A percentile compares a stretch with the other conserved stretches of the same genome.
Evolutionary conservation across 2,888 invertebrate species (phyloP).

Genomic region (Epicampocera succincta): DNA sequence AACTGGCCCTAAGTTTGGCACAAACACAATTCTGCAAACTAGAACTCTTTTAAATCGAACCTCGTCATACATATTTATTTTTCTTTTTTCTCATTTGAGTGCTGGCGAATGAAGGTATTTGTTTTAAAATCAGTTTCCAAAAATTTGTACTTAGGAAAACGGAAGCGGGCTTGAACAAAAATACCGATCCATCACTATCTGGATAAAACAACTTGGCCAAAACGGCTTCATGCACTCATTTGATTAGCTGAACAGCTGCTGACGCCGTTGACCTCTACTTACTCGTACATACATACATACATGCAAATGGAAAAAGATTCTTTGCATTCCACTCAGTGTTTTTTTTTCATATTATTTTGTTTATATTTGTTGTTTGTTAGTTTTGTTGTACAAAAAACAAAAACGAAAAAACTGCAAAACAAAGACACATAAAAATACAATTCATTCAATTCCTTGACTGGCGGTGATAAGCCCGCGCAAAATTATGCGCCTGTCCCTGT

Average conservation of each 20-base stretch:
- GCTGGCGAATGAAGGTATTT: no score
- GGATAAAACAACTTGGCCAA: constrained; percentile 1
- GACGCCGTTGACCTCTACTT: constrained; percentile 23
- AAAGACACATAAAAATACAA: constrained; percentile 27
- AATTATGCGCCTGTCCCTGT: constrained; percentile 63
- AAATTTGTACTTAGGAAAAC: no score
- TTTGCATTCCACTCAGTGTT: constrained; percentile 15
- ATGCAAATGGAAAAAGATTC: neutral
- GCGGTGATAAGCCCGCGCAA: constrained; percentile 62
- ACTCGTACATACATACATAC: no score
- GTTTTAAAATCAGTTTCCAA: no score
- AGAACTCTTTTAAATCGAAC: no score
- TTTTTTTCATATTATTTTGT: constrained; percentile 19
- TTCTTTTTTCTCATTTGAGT: no score
- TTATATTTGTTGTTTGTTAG: constrained; percentile 24
- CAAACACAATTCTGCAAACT: no score
- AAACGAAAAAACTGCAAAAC: constrained; percentile 23
- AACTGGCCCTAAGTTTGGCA: no score
- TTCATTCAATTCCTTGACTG: constrained; percentile 59
- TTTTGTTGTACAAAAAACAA: no score
- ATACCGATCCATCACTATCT: no score
- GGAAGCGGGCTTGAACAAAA: no score
- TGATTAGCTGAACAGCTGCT: constrained; percentile 45
- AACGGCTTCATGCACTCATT: constrained; percentile 26
- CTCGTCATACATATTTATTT: no score